Conservation (phyloP, 2,797 vertebrate species). For the Gymnothorax javanicus region DNA sequence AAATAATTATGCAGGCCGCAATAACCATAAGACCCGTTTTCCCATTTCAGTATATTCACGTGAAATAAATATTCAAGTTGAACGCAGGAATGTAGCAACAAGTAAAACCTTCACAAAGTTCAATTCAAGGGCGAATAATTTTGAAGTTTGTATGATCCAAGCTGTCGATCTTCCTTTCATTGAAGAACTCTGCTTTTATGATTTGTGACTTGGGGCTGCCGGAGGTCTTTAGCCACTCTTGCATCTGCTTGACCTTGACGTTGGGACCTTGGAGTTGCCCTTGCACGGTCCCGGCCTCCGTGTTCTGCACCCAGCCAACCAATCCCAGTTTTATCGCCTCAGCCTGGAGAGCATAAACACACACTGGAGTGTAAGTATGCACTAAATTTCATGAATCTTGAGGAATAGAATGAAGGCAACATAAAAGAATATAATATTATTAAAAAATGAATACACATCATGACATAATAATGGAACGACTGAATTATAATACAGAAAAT, state of each 20-base stretch:
- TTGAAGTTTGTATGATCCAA: slow-evolving; percentile 81
- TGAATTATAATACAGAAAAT: no score
- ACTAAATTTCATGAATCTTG: not conserved
- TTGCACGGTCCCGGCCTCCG: slow-evolving; percentile 79
- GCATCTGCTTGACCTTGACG: slow-evolving; percentile 79
- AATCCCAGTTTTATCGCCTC: slow-evolving; percentile 85
- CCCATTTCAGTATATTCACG: not conserved
- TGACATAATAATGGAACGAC: no score
- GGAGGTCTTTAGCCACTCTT: slow-evolving; percentile 83
- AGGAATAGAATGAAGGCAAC: not conserved
- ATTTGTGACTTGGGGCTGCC: slow-evolving; percentile 91
- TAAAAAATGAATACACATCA: no score
- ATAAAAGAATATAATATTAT: not conserved
- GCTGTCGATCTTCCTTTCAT: slow-evolving; percentile 75
- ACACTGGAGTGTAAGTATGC: slow-evolving; percentile 10
- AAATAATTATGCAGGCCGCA: slow-evolving; percentile 6
- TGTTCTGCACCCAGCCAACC: slow-evolving; percentile 94
- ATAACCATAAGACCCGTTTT: not conserved
- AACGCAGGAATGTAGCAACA: not conserved
- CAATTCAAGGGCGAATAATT: slow-evolving; percentile 60
- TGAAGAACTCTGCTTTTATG: slow-evolving; percentile 80
- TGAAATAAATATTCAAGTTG: slow-evolving; percentile 8
- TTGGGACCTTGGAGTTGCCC: slow-evolving; percentile 85
- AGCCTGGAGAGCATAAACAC: slow-evolving; percentile 66
- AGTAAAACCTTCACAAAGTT: not conserved